Base-by-base conservation (phyloP, 2,888 invertebrate genomes). In the Lomographa bimaculata region DNA sequence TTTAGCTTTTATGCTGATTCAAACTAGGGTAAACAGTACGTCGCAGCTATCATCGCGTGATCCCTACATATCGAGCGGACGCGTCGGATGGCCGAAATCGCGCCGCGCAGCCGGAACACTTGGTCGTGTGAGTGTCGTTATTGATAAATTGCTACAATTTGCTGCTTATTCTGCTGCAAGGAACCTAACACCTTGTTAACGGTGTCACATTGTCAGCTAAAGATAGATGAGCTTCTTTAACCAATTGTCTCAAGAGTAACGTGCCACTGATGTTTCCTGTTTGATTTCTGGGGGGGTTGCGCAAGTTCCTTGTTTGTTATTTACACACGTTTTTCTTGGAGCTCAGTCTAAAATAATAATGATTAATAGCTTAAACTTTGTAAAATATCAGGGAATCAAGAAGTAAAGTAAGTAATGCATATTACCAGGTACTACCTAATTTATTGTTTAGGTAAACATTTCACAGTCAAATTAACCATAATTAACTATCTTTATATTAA, bases 61-160 rank as follows among this genome's bases (percentile, higher is more conserved):
- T 30, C 1, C 7, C 19, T 10, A 16, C 6, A 2, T 1, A 7
- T n/a, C 20, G 21, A 8, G 23, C 33, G 32, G 21, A 33, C 25
- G 21, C 21, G 57, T 7, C 48, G 50, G 71, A 65, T 71, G 64
- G 66, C 83, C 85, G 72, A 86, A 86, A 81, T 77, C 77, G 69
- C 64, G 59, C 50, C 64, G 63, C 39, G 30, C 52, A 75, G 67
- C 85, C 83, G 86, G 86, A 86, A 86, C 83, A 79, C 85, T 86
- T 76, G 54, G 75, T 71, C 70, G 76, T 81, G n/a, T n/a, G n/a
- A n/a, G n/a, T n/a, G 80, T 80, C 84, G 79, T 86, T 86, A 87
- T 87, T 87, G 86, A 86, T 86, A 87, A 87, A 87, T 87, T 87
- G 83, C 85, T 67, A 72, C 80, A 78, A 82, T 78, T 78, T 75